Base-by-base conservation (phyloP, 2,113 vertebrate species). In the Acrocephalus kingi region DNA sequence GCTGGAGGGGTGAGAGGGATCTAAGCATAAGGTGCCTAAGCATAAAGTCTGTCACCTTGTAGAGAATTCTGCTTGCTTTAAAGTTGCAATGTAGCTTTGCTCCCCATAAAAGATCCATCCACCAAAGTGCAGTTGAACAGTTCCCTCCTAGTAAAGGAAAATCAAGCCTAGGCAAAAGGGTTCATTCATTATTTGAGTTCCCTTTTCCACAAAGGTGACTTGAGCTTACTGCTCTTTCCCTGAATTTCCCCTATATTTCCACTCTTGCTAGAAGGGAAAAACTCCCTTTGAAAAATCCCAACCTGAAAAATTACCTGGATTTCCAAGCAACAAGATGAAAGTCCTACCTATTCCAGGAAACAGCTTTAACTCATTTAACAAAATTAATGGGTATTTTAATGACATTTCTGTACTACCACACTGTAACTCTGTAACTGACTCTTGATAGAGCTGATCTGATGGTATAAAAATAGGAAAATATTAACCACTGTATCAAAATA, bases 211-310 rank as follows among this genome's bases (percentile, higher is more conserved):
- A 12, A 77, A 87, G 30, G 23, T 52, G 37, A 31, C 15, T 28
- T 66, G 24, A 48, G 43, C 37, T 61, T 43, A 30, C 10, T 5
- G 11, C 3, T 75, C 69, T 66, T 62, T n/a, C 39, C 69, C 49
- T 35, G 5, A 13, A 15, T 12, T 49, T 79, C 37, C 64, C 81
- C 39, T 28, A 9, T 1, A 2, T 30, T 91, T 75, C 55, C 7
- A 35, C 30, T 63, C 49, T 11, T 46, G 6, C 4, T 18, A 16
- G 9, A 71, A 68, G 15, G 25, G 52, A 43, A 59, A 84, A 84
- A 46, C 1, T 79, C 58, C 58, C 43, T 83, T 33, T 48, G n/a
- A 89, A 95, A 95, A 93, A 73, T 27, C 41, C 33, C 82, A 59
- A 8, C 43, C 27, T 54, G 25, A 76, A 87, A 94, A 67, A 78